Base-by-base conservation (phyloP, 2,888 invertebrate genomes). In the Copidosoma aretas region DNA sequence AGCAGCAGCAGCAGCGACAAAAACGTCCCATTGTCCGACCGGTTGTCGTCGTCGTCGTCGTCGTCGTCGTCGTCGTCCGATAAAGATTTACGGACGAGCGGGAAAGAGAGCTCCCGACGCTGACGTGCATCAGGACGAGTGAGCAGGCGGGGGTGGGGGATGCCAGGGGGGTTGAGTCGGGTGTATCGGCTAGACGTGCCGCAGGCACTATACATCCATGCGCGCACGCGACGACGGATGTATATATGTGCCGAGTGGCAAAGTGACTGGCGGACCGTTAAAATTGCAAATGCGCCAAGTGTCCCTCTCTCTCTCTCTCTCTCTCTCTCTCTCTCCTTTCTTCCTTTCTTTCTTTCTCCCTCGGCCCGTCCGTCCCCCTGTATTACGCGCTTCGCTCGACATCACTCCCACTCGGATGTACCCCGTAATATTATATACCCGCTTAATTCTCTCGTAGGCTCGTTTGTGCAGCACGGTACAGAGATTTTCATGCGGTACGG, bases 1-100 rank as follows among this genome's bases (percentile, higher is more conserved):
- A 75, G 77, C 75, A 73, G 75, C 79, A 77, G 69, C 74, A 32
- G 43, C 73, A 75, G 77, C 75, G 74, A 76, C 79, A 77, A 78
- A 77, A 78, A 76, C 52, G 73, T 75, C 76, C 77, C 75, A 77
- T 80, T 78, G 77, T 79, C 75, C 73, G 66, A 70, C 72, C 67
- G 74, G n/a, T n/a, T 74, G 76, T 75, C 76, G 74, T 64, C 64
- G 65, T 12, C 14, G 56, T 24, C 25, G 56, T 74, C 74, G n/a
- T n/a, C 74, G 76, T 75, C 76, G 74, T 64, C 64, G 65, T 12
- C 14, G 56, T 24, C 25, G 56, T 74, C 74, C 76, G 76, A 77
- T 79, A 77, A 32, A 77, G 77, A 78, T 78, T 79, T 77, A 77
- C 76, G 74, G 74, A 54, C 63, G 67, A 43, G n/a, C n/a, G n/a